phyloP scores from a whole-genome alignment of 2,888 invertebrate species.

The Nymphalis polychloros region DNA sequence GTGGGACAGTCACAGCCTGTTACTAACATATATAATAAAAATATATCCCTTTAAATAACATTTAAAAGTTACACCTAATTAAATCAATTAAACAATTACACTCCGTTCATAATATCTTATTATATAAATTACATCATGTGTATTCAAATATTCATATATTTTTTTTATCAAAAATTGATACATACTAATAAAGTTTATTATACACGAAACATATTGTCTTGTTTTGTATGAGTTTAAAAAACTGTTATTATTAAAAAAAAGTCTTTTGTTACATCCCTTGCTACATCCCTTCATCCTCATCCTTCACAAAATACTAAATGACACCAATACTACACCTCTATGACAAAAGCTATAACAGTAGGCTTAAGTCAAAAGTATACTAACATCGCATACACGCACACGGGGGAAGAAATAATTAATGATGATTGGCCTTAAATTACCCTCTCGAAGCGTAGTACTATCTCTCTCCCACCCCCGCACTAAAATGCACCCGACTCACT shows the following conservation, averaged over 20 bases:
- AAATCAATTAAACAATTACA: too few species aligned
- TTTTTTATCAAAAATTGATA: too few species aligned
- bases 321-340: constrained; percentile 32
- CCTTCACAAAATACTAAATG: not conserved
- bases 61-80: too few species aligned
- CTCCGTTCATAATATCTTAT: too few species aligned
- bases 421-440: constrained; percentile 81
- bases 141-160: too few species aligned
- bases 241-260: not conserved
- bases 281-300: not conserved
- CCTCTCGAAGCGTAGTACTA: constrained; percentile 59
- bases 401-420: constrained; percentile 77
- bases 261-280: not conserved
- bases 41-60: too few species aligned
- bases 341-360: constrained; percentile 43
- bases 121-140: too few species aligned
- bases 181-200: too few species aligned
- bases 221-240: not conserved
- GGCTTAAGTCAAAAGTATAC: constrained; percentile 51
- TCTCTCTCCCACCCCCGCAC: constrained; percentile 55
- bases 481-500: constrained; percentile 52
- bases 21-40: too few species aligned
- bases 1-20: too few species aligned
- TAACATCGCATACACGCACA: constrained; percentile 62
- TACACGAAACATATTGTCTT: too few species aligned